Evolutionary conservation across 2,797 vertebrate genomes (phyloP), one percentile per base, ranked within the genome.

Genomic region (Buphagus erythrorhynchus): DNA sequence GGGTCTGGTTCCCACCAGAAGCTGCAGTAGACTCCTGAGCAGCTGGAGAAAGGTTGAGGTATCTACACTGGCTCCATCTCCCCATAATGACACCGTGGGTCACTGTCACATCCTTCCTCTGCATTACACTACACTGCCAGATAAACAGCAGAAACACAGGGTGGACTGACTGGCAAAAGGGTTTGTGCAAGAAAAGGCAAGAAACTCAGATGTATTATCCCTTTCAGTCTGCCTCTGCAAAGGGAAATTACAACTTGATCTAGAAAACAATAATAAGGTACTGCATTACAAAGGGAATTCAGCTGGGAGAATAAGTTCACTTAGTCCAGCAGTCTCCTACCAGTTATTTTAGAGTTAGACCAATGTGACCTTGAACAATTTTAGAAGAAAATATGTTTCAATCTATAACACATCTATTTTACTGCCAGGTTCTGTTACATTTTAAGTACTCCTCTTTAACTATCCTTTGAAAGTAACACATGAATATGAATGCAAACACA

Each of bases 71-170:
- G 59, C 42, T 71, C 54, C 33, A 40, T 18, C 13, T 38, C 36
- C 25, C 28, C 42, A 1, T 0, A 58, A n/a, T 0, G 2, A 19
- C 25, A 20, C 16, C 5, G 1, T 0, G 7, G 42, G 28, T 11
- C 61, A 36, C 42, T 26, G 28, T 26, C 61, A 51, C 3, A 1
- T 16, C 57, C 31, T 26, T 43, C 31, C 74, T 63, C 49, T 7
- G 9, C 11, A 7, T 33, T 35, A 33, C 9, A 1, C 8, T 3
- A 10, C 59, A n/a, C 4, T 2, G 0, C 28, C 79, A 76, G 38
- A 31, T 9, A 40, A 42, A 74, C 35, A 45, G 20, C 19, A 88
- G 33, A 71, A 73, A 54, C 13, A 24, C 4, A 49, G 4, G 46
- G 16, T 2, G 24, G 72, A 40, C 52, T 16, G 13, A 38, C 3